phyloP scores from a whole-genome alignment of 1,140 invertebrate genomes.

The Heliconius hermathena region DNA sequence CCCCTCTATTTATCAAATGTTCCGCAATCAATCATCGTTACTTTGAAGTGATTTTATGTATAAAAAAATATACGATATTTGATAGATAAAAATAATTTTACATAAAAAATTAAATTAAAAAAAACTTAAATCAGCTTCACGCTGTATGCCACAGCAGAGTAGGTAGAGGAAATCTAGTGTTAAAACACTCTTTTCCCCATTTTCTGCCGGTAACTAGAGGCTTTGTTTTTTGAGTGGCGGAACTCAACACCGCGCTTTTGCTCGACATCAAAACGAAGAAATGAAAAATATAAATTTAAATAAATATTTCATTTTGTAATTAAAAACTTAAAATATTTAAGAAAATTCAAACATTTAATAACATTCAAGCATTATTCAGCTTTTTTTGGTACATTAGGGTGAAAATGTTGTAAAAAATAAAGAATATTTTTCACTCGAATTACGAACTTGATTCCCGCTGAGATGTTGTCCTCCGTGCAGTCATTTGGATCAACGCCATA shows the following conservation, averaged over 20 bases:
- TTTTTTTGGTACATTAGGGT: not conserved
- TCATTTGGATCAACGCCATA: slow-evolving; percentile 22
- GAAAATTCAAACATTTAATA: too few species aligned
- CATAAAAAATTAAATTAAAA: not conserved
- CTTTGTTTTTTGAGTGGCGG: too few species aligned
- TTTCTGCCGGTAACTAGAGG: not conserved
- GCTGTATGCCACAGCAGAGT: not conserved
- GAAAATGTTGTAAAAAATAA: not conserved
- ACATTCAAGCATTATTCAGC: too few species aligned
- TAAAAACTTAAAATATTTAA: too few species aligned
- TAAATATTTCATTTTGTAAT: too few species aligned
- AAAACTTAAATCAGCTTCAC: not conserved
- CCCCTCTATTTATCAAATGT: slow-evolving; percentile 14
- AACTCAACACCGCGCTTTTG: too few species aligned
- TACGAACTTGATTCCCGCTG: not conserved
- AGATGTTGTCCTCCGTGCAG: slow-evolving; percentile 13
- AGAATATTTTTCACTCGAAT: not conserved
- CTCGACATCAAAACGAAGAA: not conserved
- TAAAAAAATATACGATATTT: not conserved
- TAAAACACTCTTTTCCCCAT: not conserved
- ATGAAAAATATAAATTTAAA: not conserved
- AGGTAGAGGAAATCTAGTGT: not conserved
- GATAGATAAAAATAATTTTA: not conserved
- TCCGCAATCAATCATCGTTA: slow-evolving; percentile 15
- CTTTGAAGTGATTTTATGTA: not conserved